Evolutionary conservation across 1,140 invertebrate species (phyloP).

Genomic region (Panagrolaimus sp.): DNA sequence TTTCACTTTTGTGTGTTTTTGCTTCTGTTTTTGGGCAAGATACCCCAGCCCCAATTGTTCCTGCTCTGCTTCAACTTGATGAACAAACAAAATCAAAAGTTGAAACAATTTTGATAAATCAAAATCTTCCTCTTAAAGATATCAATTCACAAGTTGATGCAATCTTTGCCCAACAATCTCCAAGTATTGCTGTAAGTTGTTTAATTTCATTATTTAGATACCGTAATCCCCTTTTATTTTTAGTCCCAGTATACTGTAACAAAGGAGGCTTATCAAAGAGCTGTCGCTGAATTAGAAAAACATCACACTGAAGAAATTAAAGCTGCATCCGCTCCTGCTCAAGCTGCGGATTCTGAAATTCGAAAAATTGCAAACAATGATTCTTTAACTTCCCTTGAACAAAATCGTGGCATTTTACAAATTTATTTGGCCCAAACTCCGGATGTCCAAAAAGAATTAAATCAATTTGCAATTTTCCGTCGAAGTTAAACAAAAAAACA

Average conservation of each 20-base stretch:
- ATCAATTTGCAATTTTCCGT: conserved; percentile 3
- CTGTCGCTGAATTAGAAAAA: neutral
- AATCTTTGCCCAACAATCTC: conserved; percentile 2
- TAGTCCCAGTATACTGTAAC: neutral
- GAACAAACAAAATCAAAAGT: conserved; percentile 5
- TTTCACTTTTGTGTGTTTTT: too few relatives aligned
- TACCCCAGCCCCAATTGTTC: neutral
- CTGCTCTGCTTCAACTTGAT: neutral
- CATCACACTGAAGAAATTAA: conserved; percentile 7
- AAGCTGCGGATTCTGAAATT: neutral
- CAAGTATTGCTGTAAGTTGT: neutral
- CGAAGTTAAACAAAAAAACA: too few relatives aligned
- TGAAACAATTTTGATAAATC: conserved; percentile 2
- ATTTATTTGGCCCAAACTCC: conserved; percentile 5
- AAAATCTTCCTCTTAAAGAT: neutral
- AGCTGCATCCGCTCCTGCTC: neutral
- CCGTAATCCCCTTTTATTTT: neutral
- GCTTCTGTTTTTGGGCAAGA: too few relatives aligned
- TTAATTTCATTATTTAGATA: neutral
- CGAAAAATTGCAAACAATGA: conserved; percentile 1
- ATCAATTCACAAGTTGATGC: conserved; percentile 5
- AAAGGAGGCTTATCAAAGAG: neutral
- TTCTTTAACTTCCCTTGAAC: neutral
- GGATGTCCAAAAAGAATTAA: neutral
- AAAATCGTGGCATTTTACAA: conserved; percentile 9